Base-by-base conservation (phyloP, 1,140 invertebrate species). In the Bombyx mandarina region DNA sequence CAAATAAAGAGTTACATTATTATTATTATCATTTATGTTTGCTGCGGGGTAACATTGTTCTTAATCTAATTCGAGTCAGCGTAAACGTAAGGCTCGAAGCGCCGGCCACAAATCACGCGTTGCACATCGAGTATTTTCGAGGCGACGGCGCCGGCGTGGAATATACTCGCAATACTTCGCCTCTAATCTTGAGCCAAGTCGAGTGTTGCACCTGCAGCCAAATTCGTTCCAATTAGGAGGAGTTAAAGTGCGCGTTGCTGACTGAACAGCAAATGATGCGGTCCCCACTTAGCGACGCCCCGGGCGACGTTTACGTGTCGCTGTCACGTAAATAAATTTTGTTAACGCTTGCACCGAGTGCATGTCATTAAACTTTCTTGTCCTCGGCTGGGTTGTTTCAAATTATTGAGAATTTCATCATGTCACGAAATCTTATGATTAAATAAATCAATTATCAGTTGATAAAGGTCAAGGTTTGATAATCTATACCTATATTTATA, bases 11-110 rank as follows among this genome's bases (percentile, higher is more conserved):
- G 12, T 18, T 18, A 18, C n/a, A n/a, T n/a, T 18, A 18, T 18
- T 18, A 18, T 18, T 18, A 18, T 18, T 18, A 18, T 18, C 80
- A 79, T 86, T 84, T 85, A 82, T 82, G 77, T 77, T 63, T 62
- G 66, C 67, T 62, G 60, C 65, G 69, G 72, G 79, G 80, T 84
- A 87, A 86, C 87, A 83, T 87, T 87, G 82, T 86, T 86, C 77
- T 85, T 82, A 87, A 87, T 87, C 88, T 88, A 88, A 86, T 81
- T 86, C 75, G 77, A 86, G 78, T 87, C 77, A 77, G 79, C 61
- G 60, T 51, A 54, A 80, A 71, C 71, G 69, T 70, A 79, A 71
- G 73, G 65, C 60, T 73, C 62, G 66, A 65, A 68, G 62, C 59
- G 64, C 64, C 62, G 63, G 76, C 75, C 73, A 67, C 76, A 82